These are phyloP conservation scores for Mesoclemmys tuberculata DNA, from an alignment of 2,113 vertebrate genomes.

Conservation along the genomic window DNA sequence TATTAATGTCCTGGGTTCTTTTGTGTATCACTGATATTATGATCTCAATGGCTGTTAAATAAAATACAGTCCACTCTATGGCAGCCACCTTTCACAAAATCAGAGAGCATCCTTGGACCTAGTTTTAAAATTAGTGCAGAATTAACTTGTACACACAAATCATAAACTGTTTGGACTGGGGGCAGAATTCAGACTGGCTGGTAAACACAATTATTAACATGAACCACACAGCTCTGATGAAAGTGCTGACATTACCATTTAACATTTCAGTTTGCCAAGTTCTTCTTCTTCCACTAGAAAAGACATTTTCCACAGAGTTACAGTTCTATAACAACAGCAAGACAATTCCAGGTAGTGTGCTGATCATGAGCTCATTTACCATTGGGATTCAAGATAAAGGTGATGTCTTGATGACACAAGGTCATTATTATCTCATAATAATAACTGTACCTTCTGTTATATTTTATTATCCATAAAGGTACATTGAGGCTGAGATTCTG, in stretches of 20 bases:
- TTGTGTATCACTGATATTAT: conserved; percentile 42
- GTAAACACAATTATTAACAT: conserved; percentile 61
- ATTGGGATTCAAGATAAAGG: conserved; percentile 39
- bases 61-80: conserved; percentile 25
- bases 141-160: conserved; percentile 40
- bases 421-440: neutral
- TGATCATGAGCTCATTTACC: conserved; percentile 24
- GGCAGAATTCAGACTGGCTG: conserved; percentile 56
- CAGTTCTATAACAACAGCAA: neutral
- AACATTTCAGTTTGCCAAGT: conserved; percentile 66
- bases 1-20: conserved; percentile 64
- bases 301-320: conserved; percentile 8
- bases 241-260: conserved; percentile 61
- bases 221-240: conserved; percentile 39
- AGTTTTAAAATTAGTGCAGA: conserved; percentile 45
- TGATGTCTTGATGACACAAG: conserved; percentile 28
- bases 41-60: conserved; percentile 26
- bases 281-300: conserved; percentile 60
- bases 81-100: conserved; percentile 36
- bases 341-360: conserved; percentile 1
- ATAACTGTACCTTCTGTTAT: neutral
- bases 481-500: neutral
- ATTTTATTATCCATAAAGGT: neutral
- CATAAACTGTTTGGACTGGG: conserved; percentile 43
- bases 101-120: neutral